Evolutionary conservation across 2,113 vertebrate species (phyloP).

Genomic region (Microtus montanus): DNA sequence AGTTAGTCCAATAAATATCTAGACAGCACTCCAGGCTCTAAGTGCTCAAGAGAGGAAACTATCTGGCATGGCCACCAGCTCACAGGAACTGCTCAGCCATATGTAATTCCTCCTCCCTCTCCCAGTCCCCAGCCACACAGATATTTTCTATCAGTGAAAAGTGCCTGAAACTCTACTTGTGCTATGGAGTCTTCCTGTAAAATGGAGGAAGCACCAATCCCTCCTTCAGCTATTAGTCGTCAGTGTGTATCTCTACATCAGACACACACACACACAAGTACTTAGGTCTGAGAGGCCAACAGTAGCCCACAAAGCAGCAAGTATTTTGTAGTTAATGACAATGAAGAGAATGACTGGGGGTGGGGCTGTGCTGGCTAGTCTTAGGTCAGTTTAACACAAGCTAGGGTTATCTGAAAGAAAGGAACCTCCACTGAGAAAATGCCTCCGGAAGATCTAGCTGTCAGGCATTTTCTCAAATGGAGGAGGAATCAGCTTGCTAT

Average conservation of each 20-base stretch:
- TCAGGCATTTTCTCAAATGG: neutral
- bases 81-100: neutral
- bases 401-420: neutral
- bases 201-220: neutral
- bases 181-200: neutral
- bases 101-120: neutral
- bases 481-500: neutral
- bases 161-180: slow-evolving; percentile 30
- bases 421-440: neutral
- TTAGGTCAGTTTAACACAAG: neutral
- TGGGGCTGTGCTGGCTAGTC: neutral
- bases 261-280: neutral
- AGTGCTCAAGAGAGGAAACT: slow-evolving; percentile 2
- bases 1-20: neutral
- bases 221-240: neutral
- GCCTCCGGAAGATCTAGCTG: neutral
- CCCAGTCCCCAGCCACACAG: neutral
- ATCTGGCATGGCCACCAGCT: neutral
- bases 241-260: neutral
- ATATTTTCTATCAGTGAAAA: slow-evolving; percentile 15
- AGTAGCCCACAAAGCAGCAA: neutral
- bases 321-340: neutral
- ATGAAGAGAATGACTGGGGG: neutral
- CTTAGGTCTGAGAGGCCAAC: neutral
- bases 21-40: neutral